Base-by-base conservation (phyloP, 2,888 invertebrate genomes). In the Clivina fossor region DNA sequence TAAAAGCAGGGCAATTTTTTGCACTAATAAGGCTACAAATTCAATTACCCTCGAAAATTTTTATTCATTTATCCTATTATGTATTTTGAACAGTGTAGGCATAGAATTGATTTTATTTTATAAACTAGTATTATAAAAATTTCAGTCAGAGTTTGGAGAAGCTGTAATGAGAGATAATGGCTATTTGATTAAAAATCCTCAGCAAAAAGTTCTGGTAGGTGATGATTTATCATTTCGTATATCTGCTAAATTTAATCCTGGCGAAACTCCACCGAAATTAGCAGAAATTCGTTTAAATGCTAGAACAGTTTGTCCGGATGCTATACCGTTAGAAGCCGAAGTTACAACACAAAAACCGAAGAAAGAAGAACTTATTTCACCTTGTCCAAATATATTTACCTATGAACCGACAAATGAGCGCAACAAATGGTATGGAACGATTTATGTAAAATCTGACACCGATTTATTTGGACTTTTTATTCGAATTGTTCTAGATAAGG, bases 401-500 rank as follows among this genome's bases (percentile, higher is more conserved):
- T 47, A 47, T 8, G 47, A 33, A 8, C 8, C 33, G 1, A 32
- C 32, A 2, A 33, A 22, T 1, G 47, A 47, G 15, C 1, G 4
- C 8, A 33, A 33, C 9, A 4, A 22, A 2, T 47, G 47, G 47
- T 47, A 47, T 13, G 47, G 47, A 1, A 4, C n/a, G 4, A 20
- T 47, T 4, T 22, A 47, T 22, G 20, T 33, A 4, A 19, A 11
- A 13, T 11, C 33, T 11, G 18, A 8, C 9, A 33, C n/a, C 11
- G 11, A 33, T 8, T 13, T 33, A 4, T 32, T 77, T 57, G 79
- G 80, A 0, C 66, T 80, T 1, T 78, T 78, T 73, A 67, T 81
- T 7, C 77, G 79, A 44, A 70, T 80, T 1, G 76, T 77, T 26
- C 64, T 81, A 48, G 79, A 80, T 58, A 68, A 71, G 44, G 77